Evolutionary conservation across 2,113 vertebrate species (phyloP).

Genomic region (Carettochelys insculpta): DNA sequence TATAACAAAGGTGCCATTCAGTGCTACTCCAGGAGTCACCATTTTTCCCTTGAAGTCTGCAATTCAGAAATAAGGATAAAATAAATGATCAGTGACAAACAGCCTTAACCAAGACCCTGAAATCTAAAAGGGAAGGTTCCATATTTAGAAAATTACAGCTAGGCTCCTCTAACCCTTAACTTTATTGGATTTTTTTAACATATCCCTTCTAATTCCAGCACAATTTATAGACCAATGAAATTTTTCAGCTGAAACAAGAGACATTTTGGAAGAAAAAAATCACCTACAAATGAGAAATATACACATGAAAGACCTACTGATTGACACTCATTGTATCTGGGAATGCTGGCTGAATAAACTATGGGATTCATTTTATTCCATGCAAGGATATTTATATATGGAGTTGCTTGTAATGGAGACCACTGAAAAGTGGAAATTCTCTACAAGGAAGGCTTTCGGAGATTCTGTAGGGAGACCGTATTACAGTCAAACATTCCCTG

Average conservation of each 20-base stretch:
- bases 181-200: constrained; percentile 44
- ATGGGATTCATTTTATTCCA: background rate
- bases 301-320: background rate
- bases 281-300: constrained; percentile 9
- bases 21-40: constrained; percentile 50
- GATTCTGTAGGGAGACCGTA: background rate
- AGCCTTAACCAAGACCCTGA: constrained; percentile 41
- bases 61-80: constrained; percentile 70
- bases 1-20: constrained; percentile 56
- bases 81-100: constrained; percentile 66
- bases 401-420: background rate
- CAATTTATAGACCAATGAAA: constrained; percentile 9
- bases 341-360: background rate
- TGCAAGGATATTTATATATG: background rate
- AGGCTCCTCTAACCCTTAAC: constrained; percentile 38
- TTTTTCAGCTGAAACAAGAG: constrained; percentile 26
- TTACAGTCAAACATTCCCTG: background rate
- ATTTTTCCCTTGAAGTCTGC: constrained; percentile 61
- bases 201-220: constrained; percentile 33
- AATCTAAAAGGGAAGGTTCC: constrained; percentile 50
- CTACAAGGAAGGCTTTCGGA: constrained; percentile 32
- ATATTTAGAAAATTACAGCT: constrained; percentile 50
- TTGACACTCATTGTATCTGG: background rate
- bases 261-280: constrained; percentile 31
- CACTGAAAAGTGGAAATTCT: background rate